Base-by-base conservation (phyloP, 2,888 invertebrate species). In the Hypselothyrea guttata region DNA sequence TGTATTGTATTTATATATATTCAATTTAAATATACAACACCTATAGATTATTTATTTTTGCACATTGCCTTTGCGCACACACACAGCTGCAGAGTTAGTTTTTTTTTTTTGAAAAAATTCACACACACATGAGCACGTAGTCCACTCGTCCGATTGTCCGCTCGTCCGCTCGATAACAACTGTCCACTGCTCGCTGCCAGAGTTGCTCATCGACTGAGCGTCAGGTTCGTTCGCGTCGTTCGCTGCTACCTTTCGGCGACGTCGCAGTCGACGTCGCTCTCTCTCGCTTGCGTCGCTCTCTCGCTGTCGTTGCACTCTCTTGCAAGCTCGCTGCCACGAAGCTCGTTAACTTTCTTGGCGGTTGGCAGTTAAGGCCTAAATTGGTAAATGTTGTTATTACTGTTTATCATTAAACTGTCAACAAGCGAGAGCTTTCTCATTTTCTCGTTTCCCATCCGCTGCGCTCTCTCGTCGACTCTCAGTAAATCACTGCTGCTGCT, bases 41-140 rank as follows among this genome's bases (percentile, higher is more conserved):
- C 68, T 82, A 78, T 84, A 77, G 77, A 75, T 79, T 79, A 64
- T 78, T 79, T 83, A 78, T 85, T 85, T 78, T 85, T 85, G 78
- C 78, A 85, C 78, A 78, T 78, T 83, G 85, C 85, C 60, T 65
- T 51, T 60, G 72, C 70, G 53, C 61, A 34, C 56, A 53, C 44
- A 67, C 33, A 60, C 31, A 61, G 28, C 34, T 8, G n/a, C n/a
- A n/a, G n/a, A n/a, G n/a, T n/a, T n/a, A n/a, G n/a, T n/a, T n/a
- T n/a, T n/a, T n/a, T n/a, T n/a, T n/a, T n/a, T n/a, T n/a, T n/a
- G n/a, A n/a, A n/a, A n/a, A 38, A 22, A 34, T 31, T 42, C 47
- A 67, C 45, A 42, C 44, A 54, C 57, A 65, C 61, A 75, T 48
- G 63, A 83, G 45, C 57, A 66, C 66, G 62, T 62, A 73, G 62